Percentiles rank a stretch among this genome's conserved stretches.
phyloP scores from a whole-genome alignment of 2,797 vertebrate species.

The Antennarius maculatus region DNA sequence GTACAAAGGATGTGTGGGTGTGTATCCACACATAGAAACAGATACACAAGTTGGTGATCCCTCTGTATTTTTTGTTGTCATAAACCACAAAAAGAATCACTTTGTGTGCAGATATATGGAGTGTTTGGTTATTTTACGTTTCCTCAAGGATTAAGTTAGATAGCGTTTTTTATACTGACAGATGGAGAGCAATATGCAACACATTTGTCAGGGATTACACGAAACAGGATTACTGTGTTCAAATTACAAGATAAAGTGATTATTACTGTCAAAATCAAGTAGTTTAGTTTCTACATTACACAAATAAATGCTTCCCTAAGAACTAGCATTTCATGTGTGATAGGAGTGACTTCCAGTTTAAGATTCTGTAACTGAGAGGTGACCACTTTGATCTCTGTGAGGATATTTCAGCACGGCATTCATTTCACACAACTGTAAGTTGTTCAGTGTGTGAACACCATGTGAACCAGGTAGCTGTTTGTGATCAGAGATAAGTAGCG shows the following conservation, averaged over 20 bases:
- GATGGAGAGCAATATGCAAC: slow-evolving; percentile 5
- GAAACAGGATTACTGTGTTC: background rate
- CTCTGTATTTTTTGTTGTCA: background rate
- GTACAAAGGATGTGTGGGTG: no score
- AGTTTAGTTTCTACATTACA: background rate
- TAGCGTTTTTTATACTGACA: background rate
- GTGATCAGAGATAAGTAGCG: background rate
- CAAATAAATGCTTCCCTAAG: slow-evolving; percentile 3
- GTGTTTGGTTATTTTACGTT: background rate
- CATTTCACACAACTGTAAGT: background rate
- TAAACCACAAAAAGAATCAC: no score
- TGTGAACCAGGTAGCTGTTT: background rate
- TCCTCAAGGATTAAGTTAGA: slow-evolving; percentile 4
- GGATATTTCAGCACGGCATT: background rate
- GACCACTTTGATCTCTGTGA: slow-evolving; percentile 30
- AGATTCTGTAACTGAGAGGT: slow-evolving; percentile 31
- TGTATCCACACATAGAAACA: background rate
- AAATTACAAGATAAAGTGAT: background rate
- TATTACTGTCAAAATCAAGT: background rate
- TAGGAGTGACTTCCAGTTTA: slow-evolving; percentile 1
- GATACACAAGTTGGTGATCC: slow-evolving; percentile 4
- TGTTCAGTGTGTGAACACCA: background rate
- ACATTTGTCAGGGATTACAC: background rate
- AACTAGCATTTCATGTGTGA: slow-evolving; percentile 21
- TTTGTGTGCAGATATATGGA: no score